phyloP scores from a whole-genome alignment of 2,888 invertebrate genomes.

The Synergus gifuensis region DNA sequence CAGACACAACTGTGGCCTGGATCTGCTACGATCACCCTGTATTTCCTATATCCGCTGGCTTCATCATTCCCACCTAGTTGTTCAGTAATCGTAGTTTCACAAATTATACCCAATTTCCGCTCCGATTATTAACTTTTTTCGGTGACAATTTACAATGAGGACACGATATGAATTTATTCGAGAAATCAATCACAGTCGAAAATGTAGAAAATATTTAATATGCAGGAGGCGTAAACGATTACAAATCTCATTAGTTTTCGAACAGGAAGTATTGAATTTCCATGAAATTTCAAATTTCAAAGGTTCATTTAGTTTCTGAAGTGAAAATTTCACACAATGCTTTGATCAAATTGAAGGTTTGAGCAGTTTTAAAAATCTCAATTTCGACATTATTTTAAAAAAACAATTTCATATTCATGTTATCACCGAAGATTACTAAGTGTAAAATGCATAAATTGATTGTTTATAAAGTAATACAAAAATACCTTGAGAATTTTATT shows the following conservation, averaged over 20 bases:
- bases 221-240: background rate
- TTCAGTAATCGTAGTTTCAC: slow-evolving; percentile 27
- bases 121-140: slow-evolving; percentile 11
- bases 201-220: background rate
- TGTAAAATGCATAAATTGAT: background rate
- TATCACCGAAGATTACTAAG: background rate
- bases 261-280: background rate
- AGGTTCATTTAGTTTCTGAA: background rate
- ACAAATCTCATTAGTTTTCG: slow-evolving; percentile 4
- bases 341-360: background rate
- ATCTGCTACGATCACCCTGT: slow-evolving; percentile 1
- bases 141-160: background rate
- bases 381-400: too few species aligned
- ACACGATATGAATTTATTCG: background rate
- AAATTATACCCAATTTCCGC: slow-evolving; percentile 13
- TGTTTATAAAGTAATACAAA: background rate
- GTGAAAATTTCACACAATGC: background rate
- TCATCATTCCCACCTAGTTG: slow-evolving; percentile 1
- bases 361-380: too few species aligned
- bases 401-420: too few species aligned
- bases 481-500: background rate
- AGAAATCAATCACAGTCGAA: background rate
- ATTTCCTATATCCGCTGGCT: background rate
- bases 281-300: background rate
- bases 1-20: slow-evolving; percentile 18